Evolutionary conservation across 2,113 vertebrate genomes (phyloP), one percentile per base, ranked within the genome.

Genomic region (Lutjanus erythropterus): DNA sequence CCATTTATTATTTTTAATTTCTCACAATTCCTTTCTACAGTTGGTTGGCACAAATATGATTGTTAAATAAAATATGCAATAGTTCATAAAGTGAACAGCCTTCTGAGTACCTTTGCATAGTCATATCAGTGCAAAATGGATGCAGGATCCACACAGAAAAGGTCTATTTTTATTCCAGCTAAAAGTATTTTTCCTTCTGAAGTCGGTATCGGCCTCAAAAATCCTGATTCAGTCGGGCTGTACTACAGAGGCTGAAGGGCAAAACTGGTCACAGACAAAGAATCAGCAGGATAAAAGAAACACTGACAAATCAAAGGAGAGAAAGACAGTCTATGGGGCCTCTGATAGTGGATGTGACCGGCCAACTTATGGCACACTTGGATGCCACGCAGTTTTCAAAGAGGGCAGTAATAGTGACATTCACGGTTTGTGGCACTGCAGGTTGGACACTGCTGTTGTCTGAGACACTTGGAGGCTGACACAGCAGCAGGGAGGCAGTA

Each of bases 381-480:
- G 56, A 65, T 14, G 49, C 23, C 56, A 23, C 15, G 35, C 33
- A 2, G 55, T 78, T 65, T 61, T 53, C 62, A 61, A 19, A 62
- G 66, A 5, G 50, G 29, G 41, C 25, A 23, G 60, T 12, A 14
- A 27, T 29, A 44, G 69, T 67, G 70, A 86, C 44, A 53, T 41
- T 85, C 59, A 85, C 47, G 52, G 80, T 78, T 73, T 82, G 82
- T 47, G 41, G 72, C 66, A 37, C 80, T 71, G 75, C 53, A 31
- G 41, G 69, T 42, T 42, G 31, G 31, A 46, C 33, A 10, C 56
- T 9, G 68, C 44, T 56, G 68, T 12, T 27, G 31, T 35, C 46
- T 21, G 14, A 59, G 42, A 75, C 16, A 52, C 65, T 71, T 9
- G 4, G 27, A 77, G 42, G 60, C 64, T 47, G 31, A 68, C 69